phyloP scores from a whole-genome alignment of 1,140 invertebrate species.

The Anastrepha obliqua region DNA sequence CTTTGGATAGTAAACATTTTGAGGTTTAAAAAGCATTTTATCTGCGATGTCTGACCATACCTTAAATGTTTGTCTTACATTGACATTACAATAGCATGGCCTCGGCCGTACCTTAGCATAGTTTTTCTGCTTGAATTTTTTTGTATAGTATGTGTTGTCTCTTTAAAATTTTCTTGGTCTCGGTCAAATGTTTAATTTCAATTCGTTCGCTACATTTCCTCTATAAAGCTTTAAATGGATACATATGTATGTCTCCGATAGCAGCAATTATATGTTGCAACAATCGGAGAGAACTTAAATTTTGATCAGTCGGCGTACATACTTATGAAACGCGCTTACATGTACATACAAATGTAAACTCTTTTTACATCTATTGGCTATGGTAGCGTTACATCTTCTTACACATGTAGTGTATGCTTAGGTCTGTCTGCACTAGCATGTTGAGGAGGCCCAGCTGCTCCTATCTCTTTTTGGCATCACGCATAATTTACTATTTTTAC shows the following conservation, averaged over 20 bases:
- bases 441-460: background rate
- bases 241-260: background rate
- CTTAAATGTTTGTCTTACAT: too few species aligned
- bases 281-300: background rate
- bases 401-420: too few species aligned
- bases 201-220: constrained; percentile 51
- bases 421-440: too few species aligned
- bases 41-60: too few species aligned
- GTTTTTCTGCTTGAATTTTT: background rate
- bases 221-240: constrained; percentile 41
- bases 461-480: constrained; percentile 35
- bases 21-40: too few species aligned
- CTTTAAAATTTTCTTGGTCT: constrained; percentile 35
- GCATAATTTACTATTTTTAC: constrained; percentile 35
- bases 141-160: background rate
- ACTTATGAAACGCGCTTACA: background rate
- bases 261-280: constrained; percentile 35
- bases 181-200: constrained; percentile 57
- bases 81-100: background rate
- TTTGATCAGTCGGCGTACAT: background rate
- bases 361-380: too few species aligned
- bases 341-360: too few species aligned
- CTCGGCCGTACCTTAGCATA: background rate
- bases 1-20: too few species aligned
- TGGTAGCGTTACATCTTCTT: too few species aligned